These are phyloP conservation scores for Brachionus angularis DNA, from an alignment of 1,140 invertebrate genomes.

Conservation along the genomic window DNA sequence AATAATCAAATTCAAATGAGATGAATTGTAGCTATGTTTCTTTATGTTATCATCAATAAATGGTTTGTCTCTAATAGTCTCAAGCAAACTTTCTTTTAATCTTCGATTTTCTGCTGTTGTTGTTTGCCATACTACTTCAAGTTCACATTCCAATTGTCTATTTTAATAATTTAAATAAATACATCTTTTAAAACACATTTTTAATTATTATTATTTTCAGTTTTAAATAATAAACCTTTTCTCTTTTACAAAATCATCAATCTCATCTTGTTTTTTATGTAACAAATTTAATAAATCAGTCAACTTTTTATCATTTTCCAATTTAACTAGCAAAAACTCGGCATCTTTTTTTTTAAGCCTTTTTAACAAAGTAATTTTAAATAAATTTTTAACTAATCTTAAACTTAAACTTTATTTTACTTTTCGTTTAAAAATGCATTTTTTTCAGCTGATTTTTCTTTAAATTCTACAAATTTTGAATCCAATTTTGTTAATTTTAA, in stretches of 20 bases:
- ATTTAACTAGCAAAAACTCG: background rate
- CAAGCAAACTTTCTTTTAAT: conserved; percentile 29
- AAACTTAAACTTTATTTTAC: background rate
- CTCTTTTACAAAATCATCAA: conserved; percentile 27
- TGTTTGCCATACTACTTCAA: conserved; percentile 37
- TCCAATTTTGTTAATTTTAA: conserved; percentile 32
- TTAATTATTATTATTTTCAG: background rate
- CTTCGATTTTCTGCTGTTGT: conserved; percentile 13
- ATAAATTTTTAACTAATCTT: too few relatives aligned
- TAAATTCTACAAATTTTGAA: conserved; percentile 23
- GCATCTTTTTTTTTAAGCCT: conserved; percentile 23
- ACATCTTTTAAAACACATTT: background rate
- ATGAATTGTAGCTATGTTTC: too few relatives aligned
- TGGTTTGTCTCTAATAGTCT: too few relatives aligned
- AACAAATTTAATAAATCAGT: conserved; percentile 4
- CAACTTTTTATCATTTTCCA: conserved; percentile 34
- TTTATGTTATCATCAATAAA: too few relatives aligned
- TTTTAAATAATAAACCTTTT: background rate
- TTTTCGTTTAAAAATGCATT: background rate
- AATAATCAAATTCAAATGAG: too few relatives aligned
- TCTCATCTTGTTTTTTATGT: conserved; percentile 36
- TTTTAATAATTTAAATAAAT: background rate
- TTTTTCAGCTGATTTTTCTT: conserved; percentile 14
- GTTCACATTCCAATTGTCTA: conserved; percentile 27
- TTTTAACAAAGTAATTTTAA: too few relatives aligned